phyloP scores from a whole-genome alignment of 2,797 vertebrate species.

The Saxicola maurus region DNA sequence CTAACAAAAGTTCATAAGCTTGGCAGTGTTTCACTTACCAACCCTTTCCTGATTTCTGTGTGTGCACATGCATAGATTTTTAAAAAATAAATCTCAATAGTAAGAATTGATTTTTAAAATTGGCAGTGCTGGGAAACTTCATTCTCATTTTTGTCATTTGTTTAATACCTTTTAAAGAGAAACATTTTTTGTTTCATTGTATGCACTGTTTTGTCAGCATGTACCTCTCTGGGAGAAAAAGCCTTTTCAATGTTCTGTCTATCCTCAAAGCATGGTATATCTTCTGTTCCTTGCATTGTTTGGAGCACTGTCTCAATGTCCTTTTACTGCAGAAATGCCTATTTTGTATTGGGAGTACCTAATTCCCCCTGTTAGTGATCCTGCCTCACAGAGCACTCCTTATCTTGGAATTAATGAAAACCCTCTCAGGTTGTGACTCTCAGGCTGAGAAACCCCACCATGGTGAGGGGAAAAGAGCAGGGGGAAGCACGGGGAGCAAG shows the following conservation, averaged over 20 bases:
- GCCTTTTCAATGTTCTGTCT: slow-evolving; percentile 66
- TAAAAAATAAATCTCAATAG: slow-evolving; percentile 6
- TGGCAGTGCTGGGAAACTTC: slow-evolving; percentile 72
- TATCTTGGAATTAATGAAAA: background rate
- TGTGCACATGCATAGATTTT: slow-evolving; percentile 45
- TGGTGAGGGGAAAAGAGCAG: background rate
- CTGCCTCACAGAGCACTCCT: slow-evolving; percentile 43
- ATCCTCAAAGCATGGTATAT: slow-evolving; percentile 78
- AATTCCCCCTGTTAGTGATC: slow-evolving; percentile 73
- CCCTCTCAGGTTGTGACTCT: background rate
- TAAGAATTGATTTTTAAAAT: slow-evolving; percentile 52
- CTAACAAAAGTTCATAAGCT: slow-evolving; percentile 62
- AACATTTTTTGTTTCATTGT: slow-evolving; percentile 72
- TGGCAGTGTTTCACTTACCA: slow-evolving; percentile 46
- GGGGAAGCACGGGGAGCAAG: background rate
- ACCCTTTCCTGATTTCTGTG: slow-evolving; percentile 44
- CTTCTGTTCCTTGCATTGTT: slow-evolving; percentile 73
- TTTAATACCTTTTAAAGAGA: slow-evolving; percentile 68
- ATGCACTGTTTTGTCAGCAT: slow-evolving; percentile 78
- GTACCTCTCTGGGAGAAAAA: slow-evolving; percentile 68
- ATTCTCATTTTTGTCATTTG: slow-evolving; percentile 87
- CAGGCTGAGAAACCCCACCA: background rate
- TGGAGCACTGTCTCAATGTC: slow-evolving; percentile 70
- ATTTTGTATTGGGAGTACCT: slow-evolving; percentile 64
- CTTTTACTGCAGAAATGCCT: slow-evolving; percentile 65